These are phyloP conservation scores for Hipposideros armiger DNA, from an alignment of 2,113 vertebrate species.

Conservation along the genomic window DNA sequence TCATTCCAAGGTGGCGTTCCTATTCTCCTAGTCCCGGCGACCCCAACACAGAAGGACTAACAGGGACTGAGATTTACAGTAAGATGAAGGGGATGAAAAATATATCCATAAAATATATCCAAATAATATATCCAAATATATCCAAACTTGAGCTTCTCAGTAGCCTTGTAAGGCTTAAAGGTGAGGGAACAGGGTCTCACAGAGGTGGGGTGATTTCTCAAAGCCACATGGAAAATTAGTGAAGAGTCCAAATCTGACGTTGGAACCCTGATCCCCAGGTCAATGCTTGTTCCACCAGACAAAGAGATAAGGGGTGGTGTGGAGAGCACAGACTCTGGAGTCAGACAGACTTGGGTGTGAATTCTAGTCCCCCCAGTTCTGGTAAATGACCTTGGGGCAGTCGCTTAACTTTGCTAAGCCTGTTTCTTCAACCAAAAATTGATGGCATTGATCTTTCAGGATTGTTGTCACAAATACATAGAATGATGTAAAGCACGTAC, in stretches of 20 bases:
- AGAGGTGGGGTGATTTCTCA: not conserved
- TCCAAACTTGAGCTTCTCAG: not conserved
- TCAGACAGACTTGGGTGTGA: not conserved
- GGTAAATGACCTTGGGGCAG: not conserved
- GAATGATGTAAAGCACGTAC: not conserved
- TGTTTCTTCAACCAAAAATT: not conserved
- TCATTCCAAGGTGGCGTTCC: not conserved
- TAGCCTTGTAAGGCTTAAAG: not conserved
- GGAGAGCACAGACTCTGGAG: not conserved
- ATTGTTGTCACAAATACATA: not conserved
- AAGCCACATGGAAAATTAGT: not conserved
- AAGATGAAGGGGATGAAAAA: not conserved
- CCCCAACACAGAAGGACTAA: not conserved
- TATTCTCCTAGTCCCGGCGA: not conserved
- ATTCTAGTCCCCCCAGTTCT: not conserved
- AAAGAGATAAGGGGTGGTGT: rapidly evolving
- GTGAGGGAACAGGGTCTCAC: not conserved
- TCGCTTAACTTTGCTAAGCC: not conserved
- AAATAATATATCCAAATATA: not conserved
- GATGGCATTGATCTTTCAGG: not conserved
- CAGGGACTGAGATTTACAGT: not conserved
- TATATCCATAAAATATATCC: not conserved
- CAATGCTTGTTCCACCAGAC: not conserved
- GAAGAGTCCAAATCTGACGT: not conserved
- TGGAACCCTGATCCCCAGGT: not conserved